phyloP scores from a whole-genome alignment of 2,797 vertebrate genomes.

The Leptatherina wallacei region DNA sequence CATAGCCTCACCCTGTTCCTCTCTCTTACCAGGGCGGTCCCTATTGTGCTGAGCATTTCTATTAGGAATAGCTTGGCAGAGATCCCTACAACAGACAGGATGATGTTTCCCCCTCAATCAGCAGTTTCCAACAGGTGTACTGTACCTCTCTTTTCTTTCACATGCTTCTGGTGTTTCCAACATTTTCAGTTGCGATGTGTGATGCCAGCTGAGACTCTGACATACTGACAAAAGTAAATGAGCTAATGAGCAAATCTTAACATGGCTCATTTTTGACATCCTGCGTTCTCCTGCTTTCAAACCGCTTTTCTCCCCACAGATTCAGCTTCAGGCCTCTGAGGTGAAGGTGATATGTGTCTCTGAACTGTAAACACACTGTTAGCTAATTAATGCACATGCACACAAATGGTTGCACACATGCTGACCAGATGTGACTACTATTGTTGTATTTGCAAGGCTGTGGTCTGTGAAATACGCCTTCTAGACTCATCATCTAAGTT shows the following conservation, averaged over 20 bases:
- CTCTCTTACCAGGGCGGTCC: slow-evolving; percentile 63
- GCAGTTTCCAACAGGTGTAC: slow-evolving; percentile 77
- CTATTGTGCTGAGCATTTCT: slow-evolving; percentile 32
- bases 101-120: slow-evolving; percentile 65
- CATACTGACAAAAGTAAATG: slow-evolving; percentile 35
- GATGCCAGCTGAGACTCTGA: slow-evolving; percentile 27
- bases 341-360: slow-evolving; percentile 54
- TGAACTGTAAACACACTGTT: slow-evolving; percentile 60
- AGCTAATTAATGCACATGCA: slow-evolving; percentile 42
- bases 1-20: slow-evolving; percentile 65
- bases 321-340: slow-evolving; percentile 35
- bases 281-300: slow-evolving; percentile 41
- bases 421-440: slow-evolving; percentile 75
- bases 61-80: slow-evolving; percentile 56
- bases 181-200: neutral
- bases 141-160: slow-evolving; percentile 28
- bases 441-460: slow-evolving; percentile 63
- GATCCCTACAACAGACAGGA: slow-evolving; percentile 51
- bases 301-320: slow-evolving; percentile 24
- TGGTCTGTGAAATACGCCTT: slow-evolving; percentile 46
- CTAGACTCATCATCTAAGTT: slow-evolving; percentile 41
- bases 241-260: slow-evolving; percentile 25
- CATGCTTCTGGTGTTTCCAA: slow-evolving; percentile 8
- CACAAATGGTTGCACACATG: slow-evolving; percentile 72
- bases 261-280: slow-evolving; percentile 41